A percentile compares a stretch with the other conserved stretches of the same genome.
Evolutionary conservation across 2,888 invertebrate species (phyloP).

Genomic region (Acrocera orbiculus): DNA sequence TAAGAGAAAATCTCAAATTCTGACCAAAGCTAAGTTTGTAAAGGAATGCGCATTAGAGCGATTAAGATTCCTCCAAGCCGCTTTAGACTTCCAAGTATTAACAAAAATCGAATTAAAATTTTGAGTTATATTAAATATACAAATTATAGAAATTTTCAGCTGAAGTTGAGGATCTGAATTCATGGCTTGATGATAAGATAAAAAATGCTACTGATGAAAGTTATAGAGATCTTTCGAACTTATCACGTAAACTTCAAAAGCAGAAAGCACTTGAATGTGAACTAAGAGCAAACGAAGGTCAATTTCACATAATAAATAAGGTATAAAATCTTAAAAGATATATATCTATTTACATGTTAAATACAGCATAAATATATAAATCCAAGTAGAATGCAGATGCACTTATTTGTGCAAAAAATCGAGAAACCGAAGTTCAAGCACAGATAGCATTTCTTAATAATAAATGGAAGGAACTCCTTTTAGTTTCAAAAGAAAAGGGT

Average conservation of each 20-base stretch:
- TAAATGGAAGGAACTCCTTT: slow-evolving; percentile 59
- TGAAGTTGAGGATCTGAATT: slow-evolving; percentile 74
- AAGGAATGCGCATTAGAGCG: slow-evolving; percentile 57
- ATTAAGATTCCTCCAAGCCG: slow-evolving; percentile 57
- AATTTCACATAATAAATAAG: slow-evolving; percentile 70
- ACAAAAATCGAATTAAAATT: slow-evolving; percentile 8
- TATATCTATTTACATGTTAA: no score
- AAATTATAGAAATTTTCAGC: slow-evolving; percentile 54
- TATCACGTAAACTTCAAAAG: slow-evolving; percentile 83
- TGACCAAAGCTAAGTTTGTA: slow-evolving; percentile 54
- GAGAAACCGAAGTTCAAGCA: slow-evolving; percentile 48
- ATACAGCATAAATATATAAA: not conserved
- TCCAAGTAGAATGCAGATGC: slow-evolving; percentile 19
- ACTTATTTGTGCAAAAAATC: slow-evolving; percentile 50
- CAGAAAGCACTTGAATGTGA: slow-evolving; percentile 96
- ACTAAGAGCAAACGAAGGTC: slow-evolving; percentile 83
- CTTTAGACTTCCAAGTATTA: slow-evolving; percentile 83
- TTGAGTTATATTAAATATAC: not conserved
- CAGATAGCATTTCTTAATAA: slow-evolving; percentile 52
- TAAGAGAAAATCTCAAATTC: slow-evolving; percentile 54
- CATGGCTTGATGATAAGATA: slow-evolving; percentile 85
- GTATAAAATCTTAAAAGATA: no score
- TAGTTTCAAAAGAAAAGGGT: slow-evolving; percentile 41
- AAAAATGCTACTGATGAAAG: slow-evolving; percentile 84
- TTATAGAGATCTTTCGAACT: slow-evolving; percentile 73